phyloP scores from a whole-genome alignment of 92 coral and sea anemone genomes.

The Epizoanthus rinbou region DNA sequence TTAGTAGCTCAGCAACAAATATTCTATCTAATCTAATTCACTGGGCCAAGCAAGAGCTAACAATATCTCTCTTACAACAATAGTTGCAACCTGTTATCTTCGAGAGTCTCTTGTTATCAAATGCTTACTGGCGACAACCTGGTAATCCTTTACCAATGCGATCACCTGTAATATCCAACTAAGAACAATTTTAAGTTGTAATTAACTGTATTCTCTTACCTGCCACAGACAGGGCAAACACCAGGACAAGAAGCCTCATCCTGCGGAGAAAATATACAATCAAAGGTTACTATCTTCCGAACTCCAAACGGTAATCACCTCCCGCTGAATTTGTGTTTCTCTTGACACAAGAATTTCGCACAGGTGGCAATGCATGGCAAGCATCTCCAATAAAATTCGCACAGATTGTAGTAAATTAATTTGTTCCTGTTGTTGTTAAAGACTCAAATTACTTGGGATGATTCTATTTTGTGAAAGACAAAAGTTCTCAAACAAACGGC shows the following conservation, averaged over 20 bases:
- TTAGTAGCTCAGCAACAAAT: too few relatives aligned
- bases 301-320: too few relatives aligned
- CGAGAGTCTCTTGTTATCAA: not conserved
- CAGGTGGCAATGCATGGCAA: too few relatives aligned
- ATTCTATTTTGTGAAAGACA: not conserved
- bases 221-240: slow-evolving; percentile 19
- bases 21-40: too few relatives aligned
- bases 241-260: slow-evolving; percentile 42
- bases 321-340: too few relatives aligned
- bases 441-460: not conserved
- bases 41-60: not conserved
- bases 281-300: not conserved
- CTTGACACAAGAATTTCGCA: too few relatives aligned
- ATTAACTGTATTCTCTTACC: slow-evolving; percentile 16
- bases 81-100: not conserved
- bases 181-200: not conserved
- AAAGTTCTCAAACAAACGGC: not conserved
- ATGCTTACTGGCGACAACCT: not conserved
- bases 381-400: too few relatives aligned
- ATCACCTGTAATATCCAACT: not conserved
- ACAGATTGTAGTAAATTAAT: too few relatives aligned
- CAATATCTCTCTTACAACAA: not conserved
- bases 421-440: too few relatives aligned
- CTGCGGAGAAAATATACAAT: slow-evolving; percentile 5
- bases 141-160: not conserved